Base-by-base conservation (phyloP, 2,797 vertebrate genomes). In the Pygocentrus nattereri region DNA sequence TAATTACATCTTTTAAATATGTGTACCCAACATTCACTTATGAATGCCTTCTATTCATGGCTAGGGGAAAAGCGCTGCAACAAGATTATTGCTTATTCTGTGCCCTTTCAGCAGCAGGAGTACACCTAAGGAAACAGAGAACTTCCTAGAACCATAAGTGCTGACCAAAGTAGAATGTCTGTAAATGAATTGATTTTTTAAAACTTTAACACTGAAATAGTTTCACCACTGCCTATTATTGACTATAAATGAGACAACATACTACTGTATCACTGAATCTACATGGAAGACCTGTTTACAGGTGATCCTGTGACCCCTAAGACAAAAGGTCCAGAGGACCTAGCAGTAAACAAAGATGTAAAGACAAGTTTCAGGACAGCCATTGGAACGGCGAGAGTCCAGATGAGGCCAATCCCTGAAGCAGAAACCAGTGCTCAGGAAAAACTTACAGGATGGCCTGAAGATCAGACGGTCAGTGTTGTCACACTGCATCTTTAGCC, bases 361-460 rank as follows among this genome's bases (percentile, higher is more conserved):
- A 80, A 34, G 68, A 49, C 50, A 27, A 58, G 7, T 64, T 86
- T 87, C 77, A 87, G 76, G 74, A 69, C 90, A 25, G 82, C 88
- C 19, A 70, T 88, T 34, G 86, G 87, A 59, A 67, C 73, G 38
- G 84, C 86, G 18, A 70, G 74, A 27, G 38, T 56, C 19, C 76
- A 81, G n/a, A 89, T 78, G 83, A 87, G 50, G 71, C 85, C 88
- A 2, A 74, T 84, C 19, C 85, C 87, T 50, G 85, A 85, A 19
- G 79, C 8, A 5, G 71, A 85, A 76, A 75, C 31, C 49, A 78
- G 56, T 38, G 61, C 61, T 58, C 79, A 82, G 68, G 67, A 73
- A 23, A 80, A 90, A 27, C 54, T 78, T 2, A 44, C 19, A 38
- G 78, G 74, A 58, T 25, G 38, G 13, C 49, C 65, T 34, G 76